Conservation (phyloP, 2,888 invertebrate genomes). For the Drosophila meridionalis region DNA sequence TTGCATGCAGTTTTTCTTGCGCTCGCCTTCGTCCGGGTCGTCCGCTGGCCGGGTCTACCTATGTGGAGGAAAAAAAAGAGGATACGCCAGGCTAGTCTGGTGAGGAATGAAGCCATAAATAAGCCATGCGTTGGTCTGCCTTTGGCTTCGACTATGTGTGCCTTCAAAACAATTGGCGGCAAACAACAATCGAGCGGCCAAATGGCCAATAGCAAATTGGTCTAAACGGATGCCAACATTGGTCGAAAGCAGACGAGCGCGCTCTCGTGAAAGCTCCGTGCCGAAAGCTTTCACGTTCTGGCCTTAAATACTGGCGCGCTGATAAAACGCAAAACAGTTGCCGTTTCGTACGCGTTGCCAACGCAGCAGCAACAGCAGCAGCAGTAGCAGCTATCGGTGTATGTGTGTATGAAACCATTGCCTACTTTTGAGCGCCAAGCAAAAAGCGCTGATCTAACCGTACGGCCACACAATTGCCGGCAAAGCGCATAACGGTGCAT, state of each 20-base stretch:
- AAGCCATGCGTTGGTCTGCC: slow-evolving; percentile 34
- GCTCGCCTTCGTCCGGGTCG: slow-evolving; percentile 36
- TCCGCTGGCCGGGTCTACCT: slow-evolving; percentile 16
- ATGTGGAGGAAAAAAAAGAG: slow-evolving; percentile 12
- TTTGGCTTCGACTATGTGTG: slow-evolving; percentile 53
- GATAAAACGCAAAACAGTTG: slow-evolving; percentile 68
- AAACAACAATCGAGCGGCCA: slow-evolving; percentile 39
- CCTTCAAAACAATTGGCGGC: slow-evolving; percentile 72
- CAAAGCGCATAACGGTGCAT: slow-evolving; percentile 36
- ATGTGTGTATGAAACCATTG: slow-evolving; percentile 24
- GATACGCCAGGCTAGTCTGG: slow-evolving; percentile 9
- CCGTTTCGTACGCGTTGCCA: slow-evolving; percentile 71
- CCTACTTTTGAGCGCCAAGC: slow-evolving; percentile 52
- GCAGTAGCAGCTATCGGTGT: slow-evolving; percentile 28
- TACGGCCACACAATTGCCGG: slow-evolving; percentile 37
- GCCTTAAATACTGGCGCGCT: slow-evolving; percentile 63
- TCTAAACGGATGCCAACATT: slow-evolving; percentile 56
- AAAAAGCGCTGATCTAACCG: slow-evolving; percentile 24
- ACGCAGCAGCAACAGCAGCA: slow-evolving; percentile 40
- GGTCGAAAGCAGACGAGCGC: slow-evolving; percentile 44
- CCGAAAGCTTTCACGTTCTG: slow-evolving; percentile 54
- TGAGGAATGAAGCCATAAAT: slow-evolving; percentile 28
- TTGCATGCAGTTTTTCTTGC: slow-evolving; percentile 72
- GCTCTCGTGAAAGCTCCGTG: slow-evolving; percentile 53
- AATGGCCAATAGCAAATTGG: slow-evolving; percentile 63